Evolutionary conservation across 2,113 vertebrate species (phyloP).

Genomic region (Rousettus leschenaultii): DNA sequence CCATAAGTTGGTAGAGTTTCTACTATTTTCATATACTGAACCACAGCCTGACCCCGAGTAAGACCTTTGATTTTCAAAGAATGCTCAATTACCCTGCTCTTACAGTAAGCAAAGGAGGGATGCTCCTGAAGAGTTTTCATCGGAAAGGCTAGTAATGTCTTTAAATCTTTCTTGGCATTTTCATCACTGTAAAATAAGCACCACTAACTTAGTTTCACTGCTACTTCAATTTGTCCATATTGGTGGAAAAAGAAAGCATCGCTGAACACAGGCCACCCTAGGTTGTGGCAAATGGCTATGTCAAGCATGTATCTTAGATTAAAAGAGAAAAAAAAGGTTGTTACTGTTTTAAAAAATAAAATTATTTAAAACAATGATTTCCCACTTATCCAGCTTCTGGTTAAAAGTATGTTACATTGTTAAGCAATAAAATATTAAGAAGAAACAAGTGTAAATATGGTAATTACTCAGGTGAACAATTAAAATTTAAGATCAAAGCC

Average conservation of each 20-base stretch:
- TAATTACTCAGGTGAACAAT: not conserved
- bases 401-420: conserved; percentile 19
- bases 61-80: conserved; percentile 93
- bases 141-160: conserved; percentile 91
- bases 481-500: conserved; percentile 37
- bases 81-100: conserved; percentile 94
- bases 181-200: conserved; percentile 84
- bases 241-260: no score
- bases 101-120: conserved; percentile 95
- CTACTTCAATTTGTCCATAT: no score
- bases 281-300: no score
- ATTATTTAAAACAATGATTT: not conserved
- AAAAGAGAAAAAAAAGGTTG: not conserved
- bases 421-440: not conserved
- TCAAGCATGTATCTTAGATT: no score
- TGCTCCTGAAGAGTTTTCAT: conserved; percentile 95
- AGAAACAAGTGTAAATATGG: not conserved
- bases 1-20: conserved; percentile 96
- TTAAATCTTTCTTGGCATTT: conserved; percentile 89
- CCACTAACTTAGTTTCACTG: no score
- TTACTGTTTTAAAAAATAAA: not conserved
- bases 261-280: no score
- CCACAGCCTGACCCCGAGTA: conserved; percentile 95
- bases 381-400: not conserved
- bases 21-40: conserved; percentile 96